phyloP scores from a whole-genome alignment of 2,888 invertebrate genomes.

The Troides helena region DNA sequence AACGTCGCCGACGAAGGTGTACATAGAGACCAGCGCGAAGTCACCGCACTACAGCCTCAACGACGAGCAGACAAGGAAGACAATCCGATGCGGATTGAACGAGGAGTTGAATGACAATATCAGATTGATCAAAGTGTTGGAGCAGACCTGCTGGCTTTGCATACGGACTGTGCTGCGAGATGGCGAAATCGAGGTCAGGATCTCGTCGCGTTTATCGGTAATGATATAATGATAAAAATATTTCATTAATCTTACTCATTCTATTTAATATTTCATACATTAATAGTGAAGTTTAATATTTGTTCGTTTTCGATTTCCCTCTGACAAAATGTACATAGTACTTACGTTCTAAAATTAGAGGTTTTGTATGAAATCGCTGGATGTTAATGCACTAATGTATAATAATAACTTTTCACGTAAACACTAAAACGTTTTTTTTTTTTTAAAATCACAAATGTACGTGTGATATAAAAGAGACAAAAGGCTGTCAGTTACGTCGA shows the following conservation, averaged over 20 bases:
- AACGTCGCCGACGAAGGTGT: slow-evolving; percentile 79
- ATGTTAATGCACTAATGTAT: no score
- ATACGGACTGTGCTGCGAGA: slow-evolving; percentile 65
- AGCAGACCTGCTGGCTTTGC: slow-evolving; percentile 64
- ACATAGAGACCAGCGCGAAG: slow-evolving; percentile 69
- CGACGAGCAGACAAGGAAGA: slow-evolving; percentile 55
- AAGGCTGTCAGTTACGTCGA: neutral
- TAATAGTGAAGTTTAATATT: no score
- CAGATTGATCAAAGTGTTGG: slow-evolving; percentile 58
- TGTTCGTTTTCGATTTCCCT: no score
- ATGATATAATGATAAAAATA: slow-evolving; percentile 22
- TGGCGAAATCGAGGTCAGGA: slow-evolving; percentile 77
- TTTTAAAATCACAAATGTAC: neutral
- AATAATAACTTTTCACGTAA: no score
- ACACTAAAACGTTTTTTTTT: no score
- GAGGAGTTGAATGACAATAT: slow-evolving; percentile 46
- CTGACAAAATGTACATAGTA: no score
- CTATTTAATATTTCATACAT: no score
- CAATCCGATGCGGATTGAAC: slow-evolving; percentile 24
- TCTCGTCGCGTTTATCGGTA: slow-evolving; percentile 74
- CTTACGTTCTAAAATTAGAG: no score
- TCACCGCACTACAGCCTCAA: slow-evolving; percentile 71
- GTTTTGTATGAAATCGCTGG: no score
- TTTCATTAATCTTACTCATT: no score
- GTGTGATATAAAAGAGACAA: slow-evolving; percentile 9